phyloP scores from a whole-genome alignment of 2,797 vertebrate genomes.

The Xenops minutus region DNA sequence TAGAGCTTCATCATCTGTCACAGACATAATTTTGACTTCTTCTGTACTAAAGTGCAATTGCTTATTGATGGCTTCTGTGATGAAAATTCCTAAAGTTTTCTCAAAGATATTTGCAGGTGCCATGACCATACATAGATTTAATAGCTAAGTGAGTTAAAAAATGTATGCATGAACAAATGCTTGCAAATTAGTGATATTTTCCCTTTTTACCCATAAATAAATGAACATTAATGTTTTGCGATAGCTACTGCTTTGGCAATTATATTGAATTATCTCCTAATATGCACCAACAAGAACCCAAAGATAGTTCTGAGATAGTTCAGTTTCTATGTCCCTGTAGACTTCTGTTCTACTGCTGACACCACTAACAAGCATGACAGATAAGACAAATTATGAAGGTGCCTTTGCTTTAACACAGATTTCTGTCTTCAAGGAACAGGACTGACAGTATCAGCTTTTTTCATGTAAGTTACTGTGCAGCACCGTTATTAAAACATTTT shows the following conservation, averaged over 20 bases:
- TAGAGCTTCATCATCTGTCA: neutral
- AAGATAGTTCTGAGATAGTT: neutral
- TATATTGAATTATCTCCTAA: neutral
- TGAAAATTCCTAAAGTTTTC: neutral
- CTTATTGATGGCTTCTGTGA: neutral
- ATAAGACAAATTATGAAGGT: neutral
- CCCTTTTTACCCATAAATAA: neutral
- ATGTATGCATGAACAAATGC: neutral
- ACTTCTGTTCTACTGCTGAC: neutral
- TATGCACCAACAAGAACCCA: neutral
- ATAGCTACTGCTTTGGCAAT: neutral
- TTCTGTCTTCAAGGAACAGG: neutral
- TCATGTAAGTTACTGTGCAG: neutral
- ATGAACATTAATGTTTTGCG: neutral
- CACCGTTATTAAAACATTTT: neutral
- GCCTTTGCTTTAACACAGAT: neutral
- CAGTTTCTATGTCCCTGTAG: accelerated
- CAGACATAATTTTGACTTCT: neutral
- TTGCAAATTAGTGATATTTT: neutral
- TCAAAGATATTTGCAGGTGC: neutral
- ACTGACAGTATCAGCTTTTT: neutral
- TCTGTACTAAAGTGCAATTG: neutral
- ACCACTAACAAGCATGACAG: neutral
- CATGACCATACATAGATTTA: neutral
- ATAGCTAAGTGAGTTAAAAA: neutral